Percentiles rank a stretch among this genome's conserved stretches.
These are phyloP conservation scores for Sipha maydis DNA, from an alignment of 2,888 invertebrate species.

Conservation along the genomic window DNA sequence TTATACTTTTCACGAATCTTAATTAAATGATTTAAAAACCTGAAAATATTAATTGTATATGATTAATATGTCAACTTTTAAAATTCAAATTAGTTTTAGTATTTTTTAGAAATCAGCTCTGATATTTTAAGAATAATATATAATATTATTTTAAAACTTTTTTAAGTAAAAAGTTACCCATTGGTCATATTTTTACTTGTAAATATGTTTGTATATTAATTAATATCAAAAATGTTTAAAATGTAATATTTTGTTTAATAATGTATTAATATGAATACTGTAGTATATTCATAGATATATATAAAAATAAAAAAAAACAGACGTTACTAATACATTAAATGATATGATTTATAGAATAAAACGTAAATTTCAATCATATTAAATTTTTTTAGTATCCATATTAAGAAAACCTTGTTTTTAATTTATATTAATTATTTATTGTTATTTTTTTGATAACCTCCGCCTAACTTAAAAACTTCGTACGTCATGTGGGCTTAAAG, in stretches of 20 bases:
- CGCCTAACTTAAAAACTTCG: neutral
- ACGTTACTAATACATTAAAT: neutral
- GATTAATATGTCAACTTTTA: too few species aligned
- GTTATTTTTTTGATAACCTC: neutral
- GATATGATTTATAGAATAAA: neutral
- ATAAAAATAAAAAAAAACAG: neutral
- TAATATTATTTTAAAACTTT: too few species aligned
- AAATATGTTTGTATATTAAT: neutral
- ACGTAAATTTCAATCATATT: neutral
- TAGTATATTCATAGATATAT: too few species aligned
- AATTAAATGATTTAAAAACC: neutral
- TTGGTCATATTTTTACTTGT: neutral
- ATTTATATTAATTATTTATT: constrained; percentile 8
- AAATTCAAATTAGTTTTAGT: too few species aligned
- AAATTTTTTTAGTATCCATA: neutral
- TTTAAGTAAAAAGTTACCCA: too few species aligned
- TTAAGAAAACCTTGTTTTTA: neutral
- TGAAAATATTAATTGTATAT: neutral
- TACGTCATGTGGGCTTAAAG: constrained; percentile 15
- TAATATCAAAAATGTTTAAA: neutral
- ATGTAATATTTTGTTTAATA: neutral
- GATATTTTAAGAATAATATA: too few species aligned
- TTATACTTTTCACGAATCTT: neutral
- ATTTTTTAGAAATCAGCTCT: too few species aligned
- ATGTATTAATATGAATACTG: neutral